Evolutionary conservation across 2,888 invertebrate genomes (phyloP), one percentile per base, ranked within the genome.

Genomic region (Machimus atricapillus): DNA sequence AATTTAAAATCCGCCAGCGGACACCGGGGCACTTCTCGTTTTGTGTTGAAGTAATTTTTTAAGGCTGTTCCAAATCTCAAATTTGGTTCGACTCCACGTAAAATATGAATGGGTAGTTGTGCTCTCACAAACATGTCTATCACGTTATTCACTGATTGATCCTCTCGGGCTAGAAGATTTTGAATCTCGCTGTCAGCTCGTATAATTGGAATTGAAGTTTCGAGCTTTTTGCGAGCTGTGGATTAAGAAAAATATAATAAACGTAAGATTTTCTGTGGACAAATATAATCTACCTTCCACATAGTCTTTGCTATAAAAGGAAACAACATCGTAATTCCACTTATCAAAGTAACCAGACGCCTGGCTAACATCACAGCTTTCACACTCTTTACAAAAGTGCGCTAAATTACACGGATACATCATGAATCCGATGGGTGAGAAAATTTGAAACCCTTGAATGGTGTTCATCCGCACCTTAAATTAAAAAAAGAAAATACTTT

Each of bases 391-490:
- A 88, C 93, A 93, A 89, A 95, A 93, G 90, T 94, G 94, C 78
- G 97, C 97, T 89, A 91, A 91, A 79, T 90, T 90, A 88, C 93
- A 93, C 90, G 98, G 95, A 93, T 96, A 98, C 91, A 97, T 97
- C 90, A 96, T 94, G 93, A 98, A 99, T 27, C 97, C 97, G 89
- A 98, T 95, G n/a, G 98, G 97, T 90, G 96, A 96, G 93, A 96
- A 99, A 90, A 98, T 95, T 94, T 98, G 98, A 93, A 95, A 96
- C 89, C 96, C 96, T 89, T 94, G 93, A 89, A 99, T 97, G 2
- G 98, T 98, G 93, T 98, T 99, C 97, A 99, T 98, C 88, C 98
- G 95, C 14, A 98, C 96, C 96, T 96, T 91, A 77, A 91, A 91
- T 89, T 89, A 89, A 78, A 19, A 85, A 34, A 58, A 1, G n/a